These are phyloP conservation scores for Pygathrix nemaeus DNA, from an alignment of 2,113 vertebrate genomes.

Conservation along the genomic window DNA sequence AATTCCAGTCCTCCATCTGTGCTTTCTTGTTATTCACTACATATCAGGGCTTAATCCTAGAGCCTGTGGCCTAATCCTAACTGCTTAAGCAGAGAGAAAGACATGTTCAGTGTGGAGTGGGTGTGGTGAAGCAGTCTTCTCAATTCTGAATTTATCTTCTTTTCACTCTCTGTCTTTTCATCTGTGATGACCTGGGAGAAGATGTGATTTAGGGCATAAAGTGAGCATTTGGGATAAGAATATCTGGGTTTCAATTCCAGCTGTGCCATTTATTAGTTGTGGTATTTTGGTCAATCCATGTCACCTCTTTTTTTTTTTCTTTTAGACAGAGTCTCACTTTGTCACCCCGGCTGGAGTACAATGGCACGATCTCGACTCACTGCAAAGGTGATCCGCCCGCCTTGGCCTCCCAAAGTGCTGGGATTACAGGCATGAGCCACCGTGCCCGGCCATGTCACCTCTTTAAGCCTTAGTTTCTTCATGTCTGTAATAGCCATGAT, in stretches of 20 bases:
- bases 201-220: background rate
- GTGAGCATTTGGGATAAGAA: background rate
- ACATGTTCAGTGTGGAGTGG: background rate
- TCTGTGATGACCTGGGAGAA: background rate
- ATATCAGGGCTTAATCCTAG: background rate
- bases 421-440: too few relatives aligned
- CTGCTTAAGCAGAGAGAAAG: background rate
- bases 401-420: too few relatives aligned
- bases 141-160: background rate
- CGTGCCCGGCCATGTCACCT: background rate
- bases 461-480: background rate
- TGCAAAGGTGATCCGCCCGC: too few relatives aligned
- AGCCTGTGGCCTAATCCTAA: background rate
- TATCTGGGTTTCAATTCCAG: background rate
- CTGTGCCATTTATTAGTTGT: background rate
- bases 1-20: background rate
- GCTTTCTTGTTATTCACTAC: slow-evolving; percentile 28
- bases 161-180: background rate
- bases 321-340: background rate
- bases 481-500: background rate
- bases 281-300: background rate
- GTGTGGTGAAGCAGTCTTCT: background rate
- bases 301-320: background rate
- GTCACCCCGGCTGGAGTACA: background rate
- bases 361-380: background rate